Conservation (phyloP, 2,797 vertebrate species). For the Corythornis leucogaster region DNA sequence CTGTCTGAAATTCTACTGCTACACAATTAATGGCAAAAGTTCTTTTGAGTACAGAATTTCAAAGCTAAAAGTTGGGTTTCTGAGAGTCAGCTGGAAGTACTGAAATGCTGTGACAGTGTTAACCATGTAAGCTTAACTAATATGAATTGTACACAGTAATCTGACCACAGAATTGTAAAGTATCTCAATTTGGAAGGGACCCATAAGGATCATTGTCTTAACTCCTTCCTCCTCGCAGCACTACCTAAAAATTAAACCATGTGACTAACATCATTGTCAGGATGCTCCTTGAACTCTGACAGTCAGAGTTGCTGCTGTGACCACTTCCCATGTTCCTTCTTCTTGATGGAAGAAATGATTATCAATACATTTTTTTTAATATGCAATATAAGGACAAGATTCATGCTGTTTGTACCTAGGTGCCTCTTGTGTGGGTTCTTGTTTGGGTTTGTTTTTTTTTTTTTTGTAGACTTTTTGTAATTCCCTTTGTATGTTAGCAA, state of each 20-base stretch:
- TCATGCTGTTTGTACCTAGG: constrained; percentile 67
- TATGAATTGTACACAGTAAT: background rate
- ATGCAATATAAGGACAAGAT: constrained; percentile 1
- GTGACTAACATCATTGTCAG: background rate
- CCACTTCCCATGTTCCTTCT: background rate
- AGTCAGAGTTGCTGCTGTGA: background rate
- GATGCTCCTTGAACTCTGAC: background rate
- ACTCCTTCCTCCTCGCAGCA: background rate
- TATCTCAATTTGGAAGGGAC: background rate
- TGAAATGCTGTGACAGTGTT: constrained; percentile 18
- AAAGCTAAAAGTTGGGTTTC: background rate
- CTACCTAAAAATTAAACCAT: background rate
- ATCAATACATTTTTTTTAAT: background rate
- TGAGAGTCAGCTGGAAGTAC: constrained; percentile 11
- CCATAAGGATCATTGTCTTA: background rate
- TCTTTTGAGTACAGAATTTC: background rate
- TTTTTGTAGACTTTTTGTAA: constrained; percentile 42
- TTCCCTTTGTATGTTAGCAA: constrained; percentile 62
- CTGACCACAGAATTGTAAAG: background rate
- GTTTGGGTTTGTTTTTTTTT: background rate
- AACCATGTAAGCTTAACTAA: background rate
- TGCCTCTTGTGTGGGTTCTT: constrained; percentile 52
- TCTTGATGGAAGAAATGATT: background rate
- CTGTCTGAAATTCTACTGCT: background rate
- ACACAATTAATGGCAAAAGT: background rate